Percentiles rank a stretch among this genome's conserved stretches.
Conservation (phyloP, 2,797 vertebrate species). For the Oreochromis grahami region DNA sequence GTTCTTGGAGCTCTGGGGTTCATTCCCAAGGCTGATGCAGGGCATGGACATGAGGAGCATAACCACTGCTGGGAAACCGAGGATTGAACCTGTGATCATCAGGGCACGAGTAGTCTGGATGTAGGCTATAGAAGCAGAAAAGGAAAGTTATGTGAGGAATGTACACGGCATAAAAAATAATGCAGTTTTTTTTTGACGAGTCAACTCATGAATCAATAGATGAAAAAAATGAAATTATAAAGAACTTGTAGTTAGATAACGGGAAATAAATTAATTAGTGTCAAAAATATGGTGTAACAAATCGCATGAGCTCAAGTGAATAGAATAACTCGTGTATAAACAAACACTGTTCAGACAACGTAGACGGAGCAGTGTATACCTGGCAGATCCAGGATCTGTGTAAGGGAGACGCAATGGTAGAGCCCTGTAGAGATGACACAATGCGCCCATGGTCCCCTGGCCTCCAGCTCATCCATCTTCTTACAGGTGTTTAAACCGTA, state of each 20-base stretch:
- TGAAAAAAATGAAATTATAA: background rate
- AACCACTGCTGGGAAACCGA: slow-evolving; percentile 86
- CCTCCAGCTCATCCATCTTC: slow-evolving; percentile 90
- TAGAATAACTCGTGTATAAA: background rate
- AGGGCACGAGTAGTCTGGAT: slow-evolving; percentile 91
- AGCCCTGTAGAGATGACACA: slow-evolving; percentile 90
- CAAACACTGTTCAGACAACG: background rate
- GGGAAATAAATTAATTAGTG: background rate
- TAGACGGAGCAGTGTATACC: slow-evolving; percentile 67
- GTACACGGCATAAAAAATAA: background rate
- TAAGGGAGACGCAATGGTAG: slow-evolving; percentile 89
- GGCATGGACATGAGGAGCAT: slow-evolving; percentile 89
- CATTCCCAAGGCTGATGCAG: slow-evolving; percentile 88
- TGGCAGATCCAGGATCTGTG: slow-evolving; percentile 92
- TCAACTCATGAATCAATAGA: background rate
- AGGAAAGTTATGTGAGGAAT: background rate
- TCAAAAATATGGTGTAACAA: background rate
- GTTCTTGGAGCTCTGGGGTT: slow-evolving; percentile 87
- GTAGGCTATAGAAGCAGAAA: slow-evolving; percentile 75
- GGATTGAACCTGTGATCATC: slow-evolving; percentile 89
- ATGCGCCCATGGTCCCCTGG: slow-evolving; percentile 92
- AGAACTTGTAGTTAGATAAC: background rate
- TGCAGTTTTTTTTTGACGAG: background rate
- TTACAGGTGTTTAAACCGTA: slow-evolving; percentile 91
- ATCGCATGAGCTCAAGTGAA: background rate